Conservation (phyloP, 2,888 invertebrate genomes). For the Chloromyia formosa region DNA sequence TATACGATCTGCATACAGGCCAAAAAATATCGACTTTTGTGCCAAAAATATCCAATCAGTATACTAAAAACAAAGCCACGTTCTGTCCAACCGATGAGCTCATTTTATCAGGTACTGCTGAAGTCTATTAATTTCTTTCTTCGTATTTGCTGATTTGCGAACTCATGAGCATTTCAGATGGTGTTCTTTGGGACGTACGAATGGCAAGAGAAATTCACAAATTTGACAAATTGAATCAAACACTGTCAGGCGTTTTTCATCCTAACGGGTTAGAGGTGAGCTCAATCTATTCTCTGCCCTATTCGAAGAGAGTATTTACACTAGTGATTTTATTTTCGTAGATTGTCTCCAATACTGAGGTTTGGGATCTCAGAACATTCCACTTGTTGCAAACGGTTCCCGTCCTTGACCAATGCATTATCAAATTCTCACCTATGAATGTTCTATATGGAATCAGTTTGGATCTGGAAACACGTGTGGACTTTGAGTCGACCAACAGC, state of each 20-base stretch:
- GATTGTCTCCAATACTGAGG: slow-evolving; percentile 97
- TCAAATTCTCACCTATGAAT: slow-evolving; percentile 86
- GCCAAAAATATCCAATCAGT: slow-evolving; percentile 88
- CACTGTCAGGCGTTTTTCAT: slow-evolving; percentile 94
- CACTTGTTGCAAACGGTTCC: slow-evolving; percentile 94
- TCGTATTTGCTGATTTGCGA: background rate
- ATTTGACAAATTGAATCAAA: slow-evolving; percentile 96
- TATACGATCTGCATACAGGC: slow-evolving; percentile 90
- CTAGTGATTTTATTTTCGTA: slow-evolving; percentile 57
- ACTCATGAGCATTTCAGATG: slow-evolving; percentile 69
- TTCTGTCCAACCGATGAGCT: slow-evolving; percentile 94
- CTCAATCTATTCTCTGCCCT: background rate
- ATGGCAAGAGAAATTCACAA: slow-evolving; percentile 91
- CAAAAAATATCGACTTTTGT: slow-evolving; percentile 76
- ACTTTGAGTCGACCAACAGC: slow-evolving; percentile 76
- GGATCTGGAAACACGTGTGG: slow-evolving; percentile 75
- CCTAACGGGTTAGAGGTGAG: slow-evolving; percentile 90
- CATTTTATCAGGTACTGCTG: slow-evolving; percentile 76
- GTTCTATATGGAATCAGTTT: slow-evolving; percentile 88
- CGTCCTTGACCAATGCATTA: slow-evolving; percentile 86
- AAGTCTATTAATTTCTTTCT: background rate
- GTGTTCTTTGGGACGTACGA: slow-evolving; percentile 93
- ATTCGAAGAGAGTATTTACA: background rate
- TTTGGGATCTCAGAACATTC: slow-evolving; percentile 97
- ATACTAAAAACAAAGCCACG: slow-evolving; percentile 92